Base-by-base conservation (phyloP, 2,797 vertebrate genomes). In the Streptopelia turtur region DNA sequence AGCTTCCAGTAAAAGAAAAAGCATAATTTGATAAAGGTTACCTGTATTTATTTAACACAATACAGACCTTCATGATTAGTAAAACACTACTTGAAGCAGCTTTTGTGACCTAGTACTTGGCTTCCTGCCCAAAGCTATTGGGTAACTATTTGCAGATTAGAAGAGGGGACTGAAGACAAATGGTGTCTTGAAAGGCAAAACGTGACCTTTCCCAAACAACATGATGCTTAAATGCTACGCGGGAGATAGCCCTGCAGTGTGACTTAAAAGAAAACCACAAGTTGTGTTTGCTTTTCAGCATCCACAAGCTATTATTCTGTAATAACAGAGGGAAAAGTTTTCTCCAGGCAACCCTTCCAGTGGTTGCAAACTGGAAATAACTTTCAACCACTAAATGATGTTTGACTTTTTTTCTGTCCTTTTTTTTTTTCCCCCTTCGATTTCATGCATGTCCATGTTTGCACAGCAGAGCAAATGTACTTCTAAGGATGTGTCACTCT, bases 301-400 rank as follows among this genome's bases (percentile, higher is more conserved):
- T 97, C 95, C 97, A 97, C 95, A 98, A 96, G 91, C 95, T 95
- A 97, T 97, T 97, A 97, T 98, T 98, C 96, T 97, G 77, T 97
- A 98, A 98, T 97, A 97, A 98, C 96, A 97, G 96, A 98, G 90
- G 96, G 91, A 94, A 97, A 94, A 96, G 77, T 95, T 98, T 97
- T 97, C 97, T 98, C 95, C 95, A 96, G 87, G 88, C 93, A 93
- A 94, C 91, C 30, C 90, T 68, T 96, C 74, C 95, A 96, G 96
- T 96, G 97, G 97, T 88, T 98, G 94, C 88, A 96, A 97, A 97
- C 95, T 98, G 94, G 96, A 97, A 98, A 98, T 97, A 97, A 95
- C 97, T 97, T 96, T 90, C 92, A 98, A 97, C 97, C 97, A 97
- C 97, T 97, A 97, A 97, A 94, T 76, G 83, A 84, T 94, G 64